Evolutionary conservation across 2,888 invertebrate genomes (phyloP).

Genomic region (Aethes cnicana): DNA sequence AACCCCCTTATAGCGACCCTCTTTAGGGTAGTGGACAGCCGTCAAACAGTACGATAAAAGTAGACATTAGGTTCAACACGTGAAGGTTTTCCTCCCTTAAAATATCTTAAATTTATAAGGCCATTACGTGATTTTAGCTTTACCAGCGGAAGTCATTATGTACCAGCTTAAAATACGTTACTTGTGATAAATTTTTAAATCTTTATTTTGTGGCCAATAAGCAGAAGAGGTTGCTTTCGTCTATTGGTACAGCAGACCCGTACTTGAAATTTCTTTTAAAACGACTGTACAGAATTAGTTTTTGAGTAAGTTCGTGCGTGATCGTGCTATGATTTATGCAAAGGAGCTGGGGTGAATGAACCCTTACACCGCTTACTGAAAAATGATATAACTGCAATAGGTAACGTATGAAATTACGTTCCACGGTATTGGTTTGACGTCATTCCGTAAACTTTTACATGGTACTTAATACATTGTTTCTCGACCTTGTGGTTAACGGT

Average conservation of each 20-base stretch:
- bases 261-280: not conserved
- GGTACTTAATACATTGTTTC: not conserved
- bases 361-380: no score
- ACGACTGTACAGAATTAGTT: constrained; percentile 15
- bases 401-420: no score
- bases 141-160: no score
- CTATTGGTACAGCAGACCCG: no score
- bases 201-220: no score
- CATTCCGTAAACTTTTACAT: not conserved
- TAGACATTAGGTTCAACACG: constrained; percentile 5
- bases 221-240: no score
- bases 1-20: constrained; percentile 7
- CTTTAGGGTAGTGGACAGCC: constrained; percentile 6
- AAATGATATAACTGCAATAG: no score
- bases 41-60: constrained; percentile 24
- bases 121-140: no score
- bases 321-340: constrained; percentile 18
- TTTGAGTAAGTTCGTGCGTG: constrained; percentile 15
- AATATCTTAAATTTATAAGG: no score
- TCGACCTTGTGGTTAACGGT: not conserved
- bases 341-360: constrained; percentile 15
- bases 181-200: no score
- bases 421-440: not conserved
- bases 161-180: no score
- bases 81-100: not conserved